These are phyloP conservation scores for Pristionchus exspectatus DNA, from an alignment of 2,888 invertebrate genomes.

Conservation along the genomic window DNA sequence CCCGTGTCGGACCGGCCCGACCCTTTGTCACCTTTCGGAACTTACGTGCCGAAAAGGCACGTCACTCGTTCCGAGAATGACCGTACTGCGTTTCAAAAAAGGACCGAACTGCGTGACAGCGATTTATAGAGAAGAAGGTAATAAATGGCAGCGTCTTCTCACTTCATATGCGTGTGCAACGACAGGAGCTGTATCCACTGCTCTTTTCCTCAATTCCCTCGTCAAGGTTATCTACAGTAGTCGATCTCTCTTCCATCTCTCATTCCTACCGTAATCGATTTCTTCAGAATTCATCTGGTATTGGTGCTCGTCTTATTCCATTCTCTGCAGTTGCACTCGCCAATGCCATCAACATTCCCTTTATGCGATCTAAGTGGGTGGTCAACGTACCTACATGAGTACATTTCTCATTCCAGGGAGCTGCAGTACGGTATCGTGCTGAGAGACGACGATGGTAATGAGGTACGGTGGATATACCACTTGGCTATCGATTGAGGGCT, in stretches of 20 bases:
- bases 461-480: conserved; percentile 53
- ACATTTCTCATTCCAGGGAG: conserved; percentile 56
- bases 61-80: too few species aligned
- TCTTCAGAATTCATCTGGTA: conserved; percentile 83
- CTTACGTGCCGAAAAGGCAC: too few species aligned
- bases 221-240: conserved; percentile 79
- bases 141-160: conserved; percentile 80
- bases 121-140: too few species aligned
- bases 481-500: neutral
- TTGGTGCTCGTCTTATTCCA: conserved; percentile 91
- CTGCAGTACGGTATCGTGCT: conserved; percentile 65
- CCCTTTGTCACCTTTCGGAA: too few species aligned
- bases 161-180: conserved; percentile 79
- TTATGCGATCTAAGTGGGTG: conserved; percentile 86
- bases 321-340: conserved; percentile 95
- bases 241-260: neutral
- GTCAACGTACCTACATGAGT: neutral
- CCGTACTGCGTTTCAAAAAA: too few species aligned
- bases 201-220: conserved; percentile 62
- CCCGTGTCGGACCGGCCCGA: too few species aligned
- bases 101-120: too few species aligned
- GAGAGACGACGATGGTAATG: conserved; percentile 60
- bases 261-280: neutral
- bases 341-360: conserved; percentile 96
- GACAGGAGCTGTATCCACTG: conserved; percentile 65